These are phyloP conservation scores for Fregata magnificens DNA, from an alignment of 2,113 vertebrate species.

Conservation along the genomic window DNA sequence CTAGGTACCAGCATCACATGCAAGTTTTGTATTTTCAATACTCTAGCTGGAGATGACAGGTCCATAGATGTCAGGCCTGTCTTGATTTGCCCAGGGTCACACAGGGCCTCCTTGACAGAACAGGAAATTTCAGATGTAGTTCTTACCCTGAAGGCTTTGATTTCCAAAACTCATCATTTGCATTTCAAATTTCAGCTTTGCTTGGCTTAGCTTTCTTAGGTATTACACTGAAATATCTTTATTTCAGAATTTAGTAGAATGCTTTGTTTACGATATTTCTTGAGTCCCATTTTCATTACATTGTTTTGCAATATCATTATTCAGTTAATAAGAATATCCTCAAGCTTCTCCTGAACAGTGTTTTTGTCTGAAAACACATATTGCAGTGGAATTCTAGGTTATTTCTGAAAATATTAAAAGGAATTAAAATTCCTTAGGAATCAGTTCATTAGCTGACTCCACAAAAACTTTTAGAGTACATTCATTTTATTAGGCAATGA, in stretches of 20 bases:
- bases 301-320: background rate
- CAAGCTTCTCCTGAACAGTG: background rate
- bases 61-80: background rate
- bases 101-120: background rate
- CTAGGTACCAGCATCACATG: background rate
- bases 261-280: background rate
- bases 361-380: background rate
- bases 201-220: background rate
- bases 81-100: background rate
- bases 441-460: background rate
- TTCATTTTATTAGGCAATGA: background rate
- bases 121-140: background rate
- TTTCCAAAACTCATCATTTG: background rate
- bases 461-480: background rate
- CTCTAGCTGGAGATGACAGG: background rate
- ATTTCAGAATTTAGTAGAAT: background rate
- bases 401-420: background rate
- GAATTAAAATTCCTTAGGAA: background rate
- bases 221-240: background rate
- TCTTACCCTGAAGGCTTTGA: background rate
- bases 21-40: accelerated
- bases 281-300: background rate
- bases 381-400: background rate
- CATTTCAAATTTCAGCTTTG: background rate
- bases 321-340: background rate